A percentile compares a stretch with the other conserved stretches of the same genome.
phyloP scores from a whole-genome alignment of 37 sponge, comb jelly and placozoan genomes.

The Beroe ovata region DNA sequence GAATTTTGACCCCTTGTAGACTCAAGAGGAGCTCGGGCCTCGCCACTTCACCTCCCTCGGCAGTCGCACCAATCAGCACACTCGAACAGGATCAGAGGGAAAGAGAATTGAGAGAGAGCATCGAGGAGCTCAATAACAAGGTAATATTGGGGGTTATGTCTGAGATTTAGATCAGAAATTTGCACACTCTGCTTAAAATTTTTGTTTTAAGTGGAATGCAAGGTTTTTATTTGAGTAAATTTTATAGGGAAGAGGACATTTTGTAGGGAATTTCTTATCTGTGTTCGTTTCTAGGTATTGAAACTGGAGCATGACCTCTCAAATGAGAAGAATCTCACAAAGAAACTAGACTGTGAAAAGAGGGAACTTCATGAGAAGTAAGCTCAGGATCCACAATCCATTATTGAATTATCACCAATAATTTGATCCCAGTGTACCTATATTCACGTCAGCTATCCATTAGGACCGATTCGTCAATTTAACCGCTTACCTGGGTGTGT shows the following conservation, averaged over 20 bases:
- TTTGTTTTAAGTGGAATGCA: neutral
- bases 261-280: too few relatives aligned
- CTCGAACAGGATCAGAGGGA: neutral
- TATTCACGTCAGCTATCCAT: too few relatives aligned
- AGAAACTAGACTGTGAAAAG: slow-evolving; percentile 14
- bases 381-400: too few relatives aligned
- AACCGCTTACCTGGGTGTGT: too few relatives aligned
- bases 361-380: slow-evolving; percentile 20
- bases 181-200: neutral
- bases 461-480: too few relatives aligned
- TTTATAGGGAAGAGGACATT: neutral
- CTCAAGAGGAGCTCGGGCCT: slow-evolving; percentile 6
- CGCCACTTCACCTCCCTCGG: neutral
- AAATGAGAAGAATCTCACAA: neutral
- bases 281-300: neutral
- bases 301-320: neutral
- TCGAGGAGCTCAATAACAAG: slow-evolving; percentile 43
- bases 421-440: too few relatives aligned
- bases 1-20: neutral
- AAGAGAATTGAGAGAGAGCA: slow-evolving; percentile 8
- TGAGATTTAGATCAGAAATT: neutral
- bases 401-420: too few relatives aligned
- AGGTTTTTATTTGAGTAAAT: neutral
- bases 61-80: neutral
- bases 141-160: neutral